phyloP scores from a whole-genome alignment of 2,797 vertebrate species.

The Semotilus atromaculatus region DNA sequence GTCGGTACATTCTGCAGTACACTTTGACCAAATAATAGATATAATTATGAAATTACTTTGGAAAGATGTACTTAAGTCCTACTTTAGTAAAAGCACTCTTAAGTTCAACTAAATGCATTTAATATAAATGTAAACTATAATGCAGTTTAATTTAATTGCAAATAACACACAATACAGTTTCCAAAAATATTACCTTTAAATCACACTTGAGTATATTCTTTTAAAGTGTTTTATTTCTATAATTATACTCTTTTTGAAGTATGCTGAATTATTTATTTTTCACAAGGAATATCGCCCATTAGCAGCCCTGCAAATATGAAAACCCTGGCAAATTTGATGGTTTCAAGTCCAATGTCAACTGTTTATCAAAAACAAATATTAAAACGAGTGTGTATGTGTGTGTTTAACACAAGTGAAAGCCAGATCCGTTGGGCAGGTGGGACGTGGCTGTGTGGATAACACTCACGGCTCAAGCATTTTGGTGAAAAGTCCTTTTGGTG shows the following conservation, averaged over 20 bases:
- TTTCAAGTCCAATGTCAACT: constrained; percentile 42
- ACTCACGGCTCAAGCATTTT: constrained; percentile 52
- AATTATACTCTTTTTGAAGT: not conserved
- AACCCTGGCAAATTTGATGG: not conserved
- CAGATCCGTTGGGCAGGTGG: constrained; percentile 52
- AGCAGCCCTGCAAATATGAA: constrained; percentile 26
- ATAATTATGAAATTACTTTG: not conserved
- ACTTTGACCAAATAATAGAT: not conserved
- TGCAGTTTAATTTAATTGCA: not conserved
- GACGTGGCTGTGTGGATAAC: constrained; percentile 39
- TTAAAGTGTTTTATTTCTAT: not conserved
- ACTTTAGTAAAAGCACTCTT: not conserved
- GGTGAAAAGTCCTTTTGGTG: constrained; percentile 54
- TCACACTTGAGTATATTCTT: not conserved
- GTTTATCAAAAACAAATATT: constrained; percentile 50
- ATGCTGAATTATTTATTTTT: not conserved
- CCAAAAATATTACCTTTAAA: not conserved
- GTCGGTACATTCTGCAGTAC: not conserved
- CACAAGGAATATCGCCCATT: constrained; percentile 7
- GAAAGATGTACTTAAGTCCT: not conserved
- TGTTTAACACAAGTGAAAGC: constrained; percentile 27
- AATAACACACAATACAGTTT: not conserved
- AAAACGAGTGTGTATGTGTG: not conserved
- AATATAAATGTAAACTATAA: not conserved
- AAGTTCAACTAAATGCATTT: not conserved